Conservation (phyloP, 2,888 invertebrate genomes). For the Sussaba pulchella region DNA sequence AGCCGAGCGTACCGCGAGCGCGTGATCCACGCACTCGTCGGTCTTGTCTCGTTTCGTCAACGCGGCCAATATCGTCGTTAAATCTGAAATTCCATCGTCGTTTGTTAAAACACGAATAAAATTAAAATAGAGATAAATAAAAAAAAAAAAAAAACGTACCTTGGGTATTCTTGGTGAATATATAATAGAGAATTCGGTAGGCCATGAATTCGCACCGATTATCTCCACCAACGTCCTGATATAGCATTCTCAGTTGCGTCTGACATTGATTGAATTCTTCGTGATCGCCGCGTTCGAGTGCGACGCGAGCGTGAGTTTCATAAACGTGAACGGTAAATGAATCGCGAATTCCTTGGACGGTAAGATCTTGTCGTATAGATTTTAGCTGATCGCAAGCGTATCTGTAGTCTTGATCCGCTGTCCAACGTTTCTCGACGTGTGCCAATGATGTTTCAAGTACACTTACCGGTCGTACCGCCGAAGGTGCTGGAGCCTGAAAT, state of each 20-base stretch:
- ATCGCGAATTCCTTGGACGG: slow-evolving; percentile 98
- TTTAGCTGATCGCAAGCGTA: slow-evolving; percentile 99
- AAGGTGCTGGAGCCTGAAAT: slow-evolving; percentile 97
- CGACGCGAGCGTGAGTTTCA: slow-evolving; percentile 99
- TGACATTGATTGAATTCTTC: slow-evolving; percentile 99
- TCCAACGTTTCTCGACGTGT: slow-evolving; percentile 97
- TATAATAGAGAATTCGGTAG: slow-evolving; percentile 98
- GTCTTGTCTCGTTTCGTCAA: slow-evolving; percentile 91
- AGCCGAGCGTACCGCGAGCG: slow-evolving; percentile 94
- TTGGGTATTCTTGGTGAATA: slow-evolving; percentile 98
- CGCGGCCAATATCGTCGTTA: slow-evolving; percentile 95
- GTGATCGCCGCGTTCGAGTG: slow-evolving; percentile 98
- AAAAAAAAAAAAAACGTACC: slow-evolving; percentile 86
- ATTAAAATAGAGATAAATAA: background rate
- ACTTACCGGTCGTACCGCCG: slow-evolving; percentile 95
- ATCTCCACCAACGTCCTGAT: slow-evolving; percentile 90
- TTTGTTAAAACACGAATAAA: background rate
- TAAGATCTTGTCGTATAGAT: slow-evolving; percentile 99
- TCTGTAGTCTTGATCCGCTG: slow-evolving; percentile 95
- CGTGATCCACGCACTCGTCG: slow-evolving; percentile 93
- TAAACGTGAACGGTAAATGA: slow-evolving; percentile 98
- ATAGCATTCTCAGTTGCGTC: slow-evolving; percentile 98
- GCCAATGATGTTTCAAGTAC: slow-evolving; percentile 94
- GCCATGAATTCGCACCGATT: slow-evolving; percentile 97
- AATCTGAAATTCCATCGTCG: slow-evolving; percentile 88